These are phyloP conservation scores for Neomonachus schauinslandi DNA, from an alignment of 2,113 vertebrate species.

Conservation along the genomic window DNA sequence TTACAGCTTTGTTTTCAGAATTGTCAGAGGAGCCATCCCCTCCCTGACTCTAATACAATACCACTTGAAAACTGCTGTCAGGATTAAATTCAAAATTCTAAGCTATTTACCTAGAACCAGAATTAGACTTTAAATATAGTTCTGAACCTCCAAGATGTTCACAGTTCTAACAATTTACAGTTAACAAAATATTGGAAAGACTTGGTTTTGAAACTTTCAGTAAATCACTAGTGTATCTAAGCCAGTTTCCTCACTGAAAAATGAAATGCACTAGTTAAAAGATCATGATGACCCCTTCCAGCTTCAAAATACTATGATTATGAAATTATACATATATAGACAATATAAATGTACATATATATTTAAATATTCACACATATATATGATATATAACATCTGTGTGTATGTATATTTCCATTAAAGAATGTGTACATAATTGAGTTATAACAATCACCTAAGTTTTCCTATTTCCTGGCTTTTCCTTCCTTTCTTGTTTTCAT, in stretches of 20 bases:
- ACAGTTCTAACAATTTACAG: neutral
- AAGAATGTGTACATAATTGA: neutral
- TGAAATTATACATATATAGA: neutral
- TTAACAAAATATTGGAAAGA: neutral
- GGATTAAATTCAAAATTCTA: conserved; percentile 27
- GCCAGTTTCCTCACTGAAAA: neutral
- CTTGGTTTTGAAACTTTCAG: neutral
- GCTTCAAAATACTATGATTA: conserved; percentile 29
- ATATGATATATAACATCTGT: neutral
- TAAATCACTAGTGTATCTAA: neutral
- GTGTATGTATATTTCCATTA: neutral
- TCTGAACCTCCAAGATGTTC: neutral
- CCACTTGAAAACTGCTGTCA: neutral
- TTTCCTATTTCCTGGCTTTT: conserved; percentile 25
- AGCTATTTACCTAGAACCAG: conserved; percentile 18
- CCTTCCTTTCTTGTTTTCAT: neutral
- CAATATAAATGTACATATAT: neutral
- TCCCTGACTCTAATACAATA: neutral
- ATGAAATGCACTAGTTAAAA: conserved; percentile 27
- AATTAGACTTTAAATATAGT: conserved; percentile 36
- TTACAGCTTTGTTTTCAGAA: conserved; percentile 39
- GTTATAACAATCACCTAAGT: neutral
- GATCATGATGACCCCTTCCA: neutral
- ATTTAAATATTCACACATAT: neutral
- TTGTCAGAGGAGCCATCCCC: neutral